Percentiles rank a stretch among this genome's conserved stretches.
Evolutionary conservation across 1,140 invertebrate genomes (phyloP).

Genomic region (Brachionus asplanchnoidis): DNA sequence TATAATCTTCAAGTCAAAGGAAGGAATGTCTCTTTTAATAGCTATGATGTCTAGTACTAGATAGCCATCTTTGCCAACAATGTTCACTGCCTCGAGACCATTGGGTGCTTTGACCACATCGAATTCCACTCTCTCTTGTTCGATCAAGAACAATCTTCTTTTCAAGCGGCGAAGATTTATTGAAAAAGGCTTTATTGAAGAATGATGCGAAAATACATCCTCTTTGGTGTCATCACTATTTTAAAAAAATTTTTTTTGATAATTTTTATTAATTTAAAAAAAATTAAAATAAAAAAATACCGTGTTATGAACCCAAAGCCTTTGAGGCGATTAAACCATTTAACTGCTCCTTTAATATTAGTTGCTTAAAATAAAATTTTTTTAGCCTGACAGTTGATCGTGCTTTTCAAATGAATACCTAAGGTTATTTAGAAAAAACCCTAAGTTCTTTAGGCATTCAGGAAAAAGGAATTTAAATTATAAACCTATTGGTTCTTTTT

Average conservation of each 20-base stretch:
- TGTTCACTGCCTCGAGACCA: slow-evolving; percentile 25
- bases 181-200: slow-evolving; percentile 13
- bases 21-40: slow-evolving; percentile 25
- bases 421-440: background rate
- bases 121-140: slow-evolving; percentile 31
- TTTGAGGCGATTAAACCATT: slow-evolving; percentile 40
- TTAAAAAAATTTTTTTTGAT: background rate
- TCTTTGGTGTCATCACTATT: slow-evolving; percentile 34
- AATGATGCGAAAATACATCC: slow-evolving; percentile 22
- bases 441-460: background rate
- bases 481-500: slow-evolving; percentile 15
- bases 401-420: background rate
- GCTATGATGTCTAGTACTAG: slow-evolving; percentile 30
- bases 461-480: background rate
- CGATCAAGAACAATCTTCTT: background rate
- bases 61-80: slow-evolving; percentile 24
- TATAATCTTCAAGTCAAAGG: slow-evolving; percentile 32
- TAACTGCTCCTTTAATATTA: slow-evolving; percentile 32
- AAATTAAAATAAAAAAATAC: background rate
- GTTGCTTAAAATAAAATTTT: background rate
- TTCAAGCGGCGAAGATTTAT: background rate
- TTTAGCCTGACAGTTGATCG: background rate
- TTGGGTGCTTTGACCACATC: slow-evolving; percentile 35
- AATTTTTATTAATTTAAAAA: background rate
- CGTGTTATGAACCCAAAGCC: slow-evolving; percentile 36